Base-by-base conservation (phyloP, 2,113 vertebrate genomes). In the Monarcha castaneiventris region DNA sequence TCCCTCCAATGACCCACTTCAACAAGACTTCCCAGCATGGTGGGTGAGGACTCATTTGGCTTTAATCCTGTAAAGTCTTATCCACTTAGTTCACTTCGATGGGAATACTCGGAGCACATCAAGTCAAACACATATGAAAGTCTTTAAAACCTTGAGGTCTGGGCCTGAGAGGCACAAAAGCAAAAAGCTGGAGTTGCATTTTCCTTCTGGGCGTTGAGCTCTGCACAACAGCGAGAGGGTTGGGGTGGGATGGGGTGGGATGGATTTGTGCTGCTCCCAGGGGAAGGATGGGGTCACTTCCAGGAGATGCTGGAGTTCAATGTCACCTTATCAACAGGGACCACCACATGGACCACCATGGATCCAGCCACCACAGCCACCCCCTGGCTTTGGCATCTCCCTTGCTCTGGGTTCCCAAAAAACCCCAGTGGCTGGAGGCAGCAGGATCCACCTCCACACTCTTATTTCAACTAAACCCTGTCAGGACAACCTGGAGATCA, bases 11-110 rank as follows among this genome's bases (percentile, higher is more conserved):
- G 95, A 96, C 92, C 92, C 89, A 84, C 88, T 95, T 64, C 72
- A 95, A 56, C 51, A 32, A 83, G 94, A 87, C 87, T 96, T 96
- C 95, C 93, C 96, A 96, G 94, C 90, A 90, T 35, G 96, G 96
- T 96, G 92, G 93, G 94, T 95, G 96, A 95, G 92, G 90, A 96
- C 85, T 94, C 90, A 89, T 68, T 96, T 95, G 88, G 93, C 94
- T 95, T 80, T 52, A 48, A 84, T 96, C 90, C 96, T 54, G 64
- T 69, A 27, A 86, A 96, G 93, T 96, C 95, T 93, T 95, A 94
- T 96, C 96, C 96, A 96, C 93, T 95, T 97, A 96, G 88, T 84
- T 94, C 68, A 89, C 88, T 94, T 92, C 92, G 75, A 2, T 72
- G 96, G 94, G 92, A 96, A 90, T 71, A 67, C 93, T 91, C 33